Base-by-base conservation (phyloP, 1,140 invertebrate genomes). In the Oncopodura yosiiana region DNA sequence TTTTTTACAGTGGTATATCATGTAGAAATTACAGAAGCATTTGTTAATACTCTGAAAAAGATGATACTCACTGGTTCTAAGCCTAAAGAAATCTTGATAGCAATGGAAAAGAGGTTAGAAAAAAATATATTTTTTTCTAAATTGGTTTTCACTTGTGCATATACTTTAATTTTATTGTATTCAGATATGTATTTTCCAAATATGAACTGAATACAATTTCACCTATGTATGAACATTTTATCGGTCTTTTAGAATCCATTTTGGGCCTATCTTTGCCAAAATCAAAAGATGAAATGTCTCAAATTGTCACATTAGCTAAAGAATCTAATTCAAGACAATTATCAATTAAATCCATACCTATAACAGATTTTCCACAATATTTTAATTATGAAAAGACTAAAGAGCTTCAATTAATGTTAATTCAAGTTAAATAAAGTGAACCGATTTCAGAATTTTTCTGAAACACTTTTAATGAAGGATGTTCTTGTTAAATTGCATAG, bases 201-300 rank as follows among this genome's bases (percentile, higher is more conserved):
- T 74, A 78, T 2, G 83, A 89, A 64, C 75, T 86, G 66, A 84
- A 89, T 56, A 78, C 81, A 0, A 78, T 80, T 21, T 85, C 87
- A 3, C 87, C 87, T 0, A 87, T 86, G 72, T 90, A 84, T 64
- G 86, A 88, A 64, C 81, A 86, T 71, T 90, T 89, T 71, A 67
- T 84, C 11, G 72, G 75, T 6, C 71, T 77, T 42, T 65, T 86
- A 8, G 68, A 75, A 32, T 69, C 73, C 54, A 65, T 73, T 34
- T 66, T 43, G 67, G 73, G 46, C 69, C 70, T 53, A 49, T 69
- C 5, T 73, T 3, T 83, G 16, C 39, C 44, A 32, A 14, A 16
- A 11, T 12, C 19, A 18, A 18, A 8, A 45, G 24, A 19, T 29
- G 18, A 45, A 30, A 11, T 14, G 26, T 8, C 32, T 63, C 27